Evolutionary conservation across 2,113 vertebrate species (phyloP), one percentile per base, ranked within the genome.

Genomic region (Shinisaurus crocodilurus): DNA sequence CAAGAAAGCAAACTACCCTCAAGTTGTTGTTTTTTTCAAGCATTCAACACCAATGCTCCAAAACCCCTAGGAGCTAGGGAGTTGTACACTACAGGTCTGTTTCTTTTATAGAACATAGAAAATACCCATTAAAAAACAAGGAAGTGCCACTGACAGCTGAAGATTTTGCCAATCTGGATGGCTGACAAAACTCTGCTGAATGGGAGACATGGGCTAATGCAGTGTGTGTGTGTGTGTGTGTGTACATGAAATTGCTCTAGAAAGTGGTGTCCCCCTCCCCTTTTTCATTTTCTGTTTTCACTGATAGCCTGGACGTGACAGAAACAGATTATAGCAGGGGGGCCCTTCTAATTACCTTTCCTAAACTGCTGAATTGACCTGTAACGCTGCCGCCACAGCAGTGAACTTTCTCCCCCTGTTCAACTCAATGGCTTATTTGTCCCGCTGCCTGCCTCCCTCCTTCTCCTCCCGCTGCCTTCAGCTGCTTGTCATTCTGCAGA

Each of bases 341-440:
- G 32, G 45, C n/a, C n/a, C 34, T 37, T 87, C 90, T 95, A 94
- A 96, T 95, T 95, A 89, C 92, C 91, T 96, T 91, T 87, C 91
- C 93, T 74, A 87, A 77, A 91, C 88, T 90, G 82, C 85, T 63
- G 92, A 90, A 81, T 87, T 89, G 93, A 95, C 88, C 91, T 86
- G 82, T 77, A 74, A 85, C 1, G 0, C 67, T 92, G 95, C 91
- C 91, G 65, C 63, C 8, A 29, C 84, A 85, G 90, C 93, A 65
- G 72, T 92, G 84, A 92, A 70, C 92, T 91, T 93, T 89, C 86
- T 92, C 57, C 89, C 54, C 63, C 89, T 20, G 57, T 37, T 5
- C 0, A 12, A 2, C 90, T 95, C 91, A 94, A 89, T 77, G 93
- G 92, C 16, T 86, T 83, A 90, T 95, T n/a, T 96, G 94, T 96